phyloP scores from a whole-genome alignment of 2,888 invertebrate species.

The Micropterix aruncella region DNA sequence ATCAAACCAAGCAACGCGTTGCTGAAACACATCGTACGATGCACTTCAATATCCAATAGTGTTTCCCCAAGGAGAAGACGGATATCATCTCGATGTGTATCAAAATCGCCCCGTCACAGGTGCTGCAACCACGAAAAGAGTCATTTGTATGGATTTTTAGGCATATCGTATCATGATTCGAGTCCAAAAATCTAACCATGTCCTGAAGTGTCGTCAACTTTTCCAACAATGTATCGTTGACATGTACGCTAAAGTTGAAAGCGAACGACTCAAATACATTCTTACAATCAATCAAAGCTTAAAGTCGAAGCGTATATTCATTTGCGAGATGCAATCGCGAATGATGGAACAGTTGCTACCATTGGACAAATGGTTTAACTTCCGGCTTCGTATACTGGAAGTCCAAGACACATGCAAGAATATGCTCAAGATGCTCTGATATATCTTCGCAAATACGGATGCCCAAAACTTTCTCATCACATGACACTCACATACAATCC shows the following conservation, averaged over 20 bases:
- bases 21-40: not conserved
- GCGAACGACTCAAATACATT: slow-evolving; percentile 1
- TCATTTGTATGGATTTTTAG: slow-evolving; percentile 1
- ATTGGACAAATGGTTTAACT: not conserved
- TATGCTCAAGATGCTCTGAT: not conserved
- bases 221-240: not conserved
- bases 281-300: slow-evolving; percentile 2
- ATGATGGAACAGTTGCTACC: slow-evolving; percentile 1
- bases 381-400: slow-evolving; percentile 2
- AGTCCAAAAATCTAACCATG: not conserved
- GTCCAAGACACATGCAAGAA: slow-evolving; percentile 1
- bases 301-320: slow-evolving; percentile 1
- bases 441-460: not conserved
- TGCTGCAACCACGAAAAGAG: not conserved
- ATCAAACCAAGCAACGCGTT: not conserved
- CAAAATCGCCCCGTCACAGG: not conserved
- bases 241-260: slow-evolving; percentile 2
- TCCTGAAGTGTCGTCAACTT: not conserved
- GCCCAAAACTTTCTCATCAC: not conserved
- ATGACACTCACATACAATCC: not conserved
- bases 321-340: slow-evolving; percentile 2
- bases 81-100: not conserved
- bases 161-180: slow-evolving; percentile 1
- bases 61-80: not conserved
- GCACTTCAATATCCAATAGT: not conserved